A percentile compares a stretch with the other conserved stretches of the same genome.
These are phyloP conservation scores for Bubalus kerabau DNA, from an alignment of 2,113 vertebrate genomes.

Conservation along the genomic window DNA sequence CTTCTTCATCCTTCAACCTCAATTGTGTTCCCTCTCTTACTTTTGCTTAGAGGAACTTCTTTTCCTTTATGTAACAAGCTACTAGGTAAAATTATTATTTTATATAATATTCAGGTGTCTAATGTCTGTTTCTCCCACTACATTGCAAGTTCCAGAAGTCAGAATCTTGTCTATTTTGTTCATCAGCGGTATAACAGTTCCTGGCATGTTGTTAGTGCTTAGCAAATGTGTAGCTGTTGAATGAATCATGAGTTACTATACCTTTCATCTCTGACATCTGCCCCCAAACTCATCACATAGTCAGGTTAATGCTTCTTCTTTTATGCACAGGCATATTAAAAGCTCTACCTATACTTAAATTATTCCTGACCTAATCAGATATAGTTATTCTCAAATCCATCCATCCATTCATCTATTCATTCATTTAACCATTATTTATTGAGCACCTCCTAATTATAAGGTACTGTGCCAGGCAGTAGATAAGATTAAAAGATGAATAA, in stretches of 20 bases:
- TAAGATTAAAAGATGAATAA: conserved; percentile 46
- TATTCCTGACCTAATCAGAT: conserved; percentile 46
- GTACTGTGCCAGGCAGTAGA: conserved; percentile 3
- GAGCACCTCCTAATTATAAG: conserved; percentile 48
- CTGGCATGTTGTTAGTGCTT: not conserved
- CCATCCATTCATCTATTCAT: conserved; percentile 21
- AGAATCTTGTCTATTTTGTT: not conserved
- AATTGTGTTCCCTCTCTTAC: not conserved
- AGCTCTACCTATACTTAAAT: conserved; percentile 35
- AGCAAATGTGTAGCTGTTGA: not conserved
- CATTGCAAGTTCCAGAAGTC: not conserved
- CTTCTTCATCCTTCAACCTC: not conserved
- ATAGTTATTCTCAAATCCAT: conserved; percentile 40
- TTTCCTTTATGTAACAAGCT: not conserved
- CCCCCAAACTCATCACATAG: conserved; percentile 43
- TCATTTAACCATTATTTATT: conserved; percentile 61
- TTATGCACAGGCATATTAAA: conserved; percentile 40
- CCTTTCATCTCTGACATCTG: conserved; percentile 56
- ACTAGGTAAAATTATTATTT: conserved; percentile 25
- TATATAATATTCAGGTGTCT: not conserved
- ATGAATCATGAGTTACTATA: conserved; percentile 34
- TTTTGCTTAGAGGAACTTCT: not conserved
- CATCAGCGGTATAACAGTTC: not conserved
- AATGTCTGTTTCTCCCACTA: not conserved
- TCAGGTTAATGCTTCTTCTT: conserved; percentile 6